These are phyloP conservation scores for Anolis sagrei DNA, from an alignment of 2,113 vertebrate genomes.

Conservation along the genomic window DNA sequence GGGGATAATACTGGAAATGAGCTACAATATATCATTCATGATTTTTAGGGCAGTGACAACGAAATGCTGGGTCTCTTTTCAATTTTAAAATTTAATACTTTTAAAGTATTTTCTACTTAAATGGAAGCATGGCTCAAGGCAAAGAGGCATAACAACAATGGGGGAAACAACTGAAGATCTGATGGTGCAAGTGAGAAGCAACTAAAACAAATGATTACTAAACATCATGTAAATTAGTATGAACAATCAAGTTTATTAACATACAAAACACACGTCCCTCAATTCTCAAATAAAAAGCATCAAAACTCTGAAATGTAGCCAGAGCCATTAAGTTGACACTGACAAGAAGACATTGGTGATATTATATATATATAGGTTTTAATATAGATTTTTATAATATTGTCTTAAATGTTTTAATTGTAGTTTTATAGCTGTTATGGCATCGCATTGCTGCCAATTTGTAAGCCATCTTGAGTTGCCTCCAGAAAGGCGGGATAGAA, in stretches of 20 bases:
- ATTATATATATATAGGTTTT: too few species aligned
- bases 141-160: conserved; percentile 3
- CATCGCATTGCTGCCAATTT: too few species aligned
- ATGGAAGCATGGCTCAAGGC: not conserved
- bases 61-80: not conserved
- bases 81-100: not conserved
- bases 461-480: too few species aligned
- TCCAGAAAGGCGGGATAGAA: too few species aligned
- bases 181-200: not conserved
- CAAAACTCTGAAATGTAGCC: not conserved
- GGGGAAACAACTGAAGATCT: not conserved
- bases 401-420: too few species aligned
- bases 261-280: not conserved
- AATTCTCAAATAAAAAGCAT: not conserved
- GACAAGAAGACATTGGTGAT: too few species aligned
- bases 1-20: too few species aligned
- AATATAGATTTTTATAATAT: too few species aligned
- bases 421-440: too few species aligned
- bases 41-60: not conserved
- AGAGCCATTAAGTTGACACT: not conserved
- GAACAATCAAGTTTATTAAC: not conserved
- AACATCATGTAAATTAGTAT: not conserved
- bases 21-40: not conserved
- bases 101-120: not conserved
- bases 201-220: not conserved